Conservation (phyloP, 1,140 invertebrate genomes). For the Branchinecta lindahli region DNA sequence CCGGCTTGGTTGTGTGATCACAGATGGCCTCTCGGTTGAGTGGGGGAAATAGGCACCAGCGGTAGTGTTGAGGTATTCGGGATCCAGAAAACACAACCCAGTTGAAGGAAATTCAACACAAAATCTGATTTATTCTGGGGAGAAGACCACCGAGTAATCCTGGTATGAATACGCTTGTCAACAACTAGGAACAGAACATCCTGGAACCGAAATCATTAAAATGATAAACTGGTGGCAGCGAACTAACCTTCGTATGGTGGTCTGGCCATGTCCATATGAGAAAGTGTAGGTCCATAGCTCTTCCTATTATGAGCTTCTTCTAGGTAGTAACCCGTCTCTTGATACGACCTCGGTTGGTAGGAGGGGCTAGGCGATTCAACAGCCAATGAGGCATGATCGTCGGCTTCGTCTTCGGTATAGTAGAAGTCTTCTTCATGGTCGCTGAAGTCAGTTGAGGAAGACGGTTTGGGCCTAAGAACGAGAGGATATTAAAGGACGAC, state of each 20-base stretch:
- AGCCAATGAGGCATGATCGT: conserved; percentile 25
- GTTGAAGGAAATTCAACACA: background rate
- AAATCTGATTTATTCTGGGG: too few species aligned
- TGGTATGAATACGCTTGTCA: too few species aligned
- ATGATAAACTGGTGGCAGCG: background rate
- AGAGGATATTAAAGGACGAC: background rate
- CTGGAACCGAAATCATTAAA: too few species aligned
- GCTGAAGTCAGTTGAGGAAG: conserved; percentile 28
- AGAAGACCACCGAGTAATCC: too few species aligned
- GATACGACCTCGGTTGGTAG: conserved; percentile 16
- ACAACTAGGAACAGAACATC: too few species aligned
- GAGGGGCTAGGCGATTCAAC: conserved; percentile 15
- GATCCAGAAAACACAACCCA: conserved; percentile 16
- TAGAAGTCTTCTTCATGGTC: conserved; percentile 92
- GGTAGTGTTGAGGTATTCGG: conserved; percentile 23
- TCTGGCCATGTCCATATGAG: conserved; percentile 80
- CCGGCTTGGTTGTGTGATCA: background rate
- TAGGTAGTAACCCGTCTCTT: conserved; percentile 10
- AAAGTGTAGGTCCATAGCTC: conserved; percentile 55
- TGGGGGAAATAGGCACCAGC: conserved; percentile 19
- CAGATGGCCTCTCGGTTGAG: conserved; percentile 1
- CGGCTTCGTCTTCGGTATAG: conserved; percentile 56
- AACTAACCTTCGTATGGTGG: conserved; percentile 59
- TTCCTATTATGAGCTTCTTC: conserved; percentile 2
- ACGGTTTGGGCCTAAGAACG: background rate